Conservation (phyloP, 2,113 vertebrate genomes). For the Solea senegalensis region DNA sequence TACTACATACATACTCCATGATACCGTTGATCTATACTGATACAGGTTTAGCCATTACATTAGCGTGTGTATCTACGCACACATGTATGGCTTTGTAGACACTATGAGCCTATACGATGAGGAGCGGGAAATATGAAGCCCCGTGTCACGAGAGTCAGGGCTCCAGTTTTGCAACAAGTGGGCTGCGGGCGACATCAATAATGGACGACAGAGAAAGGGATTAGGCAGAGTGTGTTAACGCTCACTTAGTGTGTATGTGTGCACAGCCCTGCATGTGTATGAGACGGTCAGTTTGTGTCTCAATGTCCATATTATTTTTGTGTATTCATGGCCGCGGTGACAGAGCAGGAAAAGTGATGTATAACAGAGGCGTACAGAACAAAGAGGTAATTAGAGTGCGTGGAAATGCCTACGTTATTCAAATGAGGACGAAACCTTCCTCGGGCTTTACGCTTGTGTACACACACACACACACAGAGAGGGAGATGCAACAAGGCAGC, state of each 20-base stretch:
- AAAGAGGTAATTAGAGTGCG: slow-evolving; percentile 5
- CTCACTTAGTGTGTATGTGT: too few relatives aligned
- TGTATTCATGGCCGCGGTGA: slow-evolving; percentile 1
- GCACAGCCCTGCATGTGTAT: slow-evolving; percentile 3
- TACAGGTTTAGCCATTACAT: slow-evolving; percentile 6
- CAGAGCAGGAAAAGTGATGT: not conserved
- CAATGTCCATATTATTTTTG: slow-evolving; percentile 15
- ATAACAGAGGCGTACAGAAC: not conserved
- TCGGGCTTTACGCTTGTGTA: not conserved
- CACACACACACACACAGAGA: slow-evolving; percentile 17
- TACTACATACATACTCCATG: not conserved
- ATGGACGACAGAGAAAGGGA: slow-evolving; percentile 54
- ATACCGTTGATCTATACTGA: not conserved
- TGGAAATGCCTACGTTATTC: not conserved
- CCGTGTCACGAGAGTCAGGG: slow-evolving; percentile 31
- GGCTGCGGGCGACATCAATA: slow-evolving; percentile 64
- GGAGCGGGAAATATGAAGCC: slow-evolving; percentile 54
- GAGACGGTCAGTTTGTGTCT: not conserved
- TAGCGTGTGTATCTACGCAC: not conserved
- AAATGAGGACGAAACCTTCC: not conserved
- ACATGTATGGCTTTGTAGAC: not conserved
- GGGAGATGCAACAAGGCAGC: not conserved
- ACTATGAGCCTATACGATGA: not conserved
- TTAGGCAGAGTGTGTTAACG: slow-evolving; percentile 11
- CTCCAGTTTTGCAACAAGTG: slow-evolving; percentile 62